Conservation (phyloP, 1,140 invertebrate species). For the Ectropis grisescens region DNA sequence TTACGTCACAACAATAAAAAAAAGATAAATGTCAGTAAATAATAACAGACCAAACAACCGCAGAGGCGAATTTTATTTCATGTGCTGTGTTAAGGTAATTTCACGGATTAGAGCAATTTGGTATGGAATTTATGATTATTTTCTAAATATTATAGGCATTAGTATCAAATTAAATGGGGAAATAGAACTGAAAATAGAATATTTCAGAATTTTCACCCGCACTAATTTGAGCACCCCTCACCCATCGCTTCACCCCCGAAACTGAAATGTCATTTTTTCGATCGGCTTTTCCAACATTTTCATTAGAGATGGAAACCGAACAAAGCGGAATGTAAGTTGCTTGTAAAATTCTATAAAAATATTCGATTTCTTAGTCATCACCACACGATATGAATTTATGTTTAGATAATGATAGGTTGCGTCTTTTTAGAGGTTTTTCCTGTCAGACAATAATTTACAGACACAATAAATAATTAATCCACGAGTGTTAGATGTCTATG, state of each 20-base stretch:
- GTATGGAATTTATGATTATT: not conserved
- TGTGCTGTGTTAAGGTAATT: not conserved
- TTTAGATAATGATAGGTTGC: too few species aligned
- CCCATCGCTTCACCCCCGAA: constrained; percentile 19
- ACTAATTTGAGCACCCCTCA: constrained; percentile 13
- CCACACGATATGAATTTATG: too few species aligned
- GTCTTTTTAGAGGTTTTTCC: too few species aligned
- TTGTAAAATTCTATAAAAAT: too few species aligned
- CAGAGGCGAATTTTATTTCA: constrained; percentile 17
- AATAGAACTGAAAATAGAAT: constrained; percentile 15
- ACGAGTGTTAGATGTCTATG: too few species aligned
- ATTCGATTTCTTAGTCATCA: too few species aligned
- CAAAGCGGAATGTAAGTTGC: constrained; percentile 5
- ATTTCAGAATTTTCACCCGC: constrained; percentile 20
- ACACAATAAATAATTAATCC: too few species aligned
- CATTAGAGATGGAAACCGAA: constrained; percentile 5
- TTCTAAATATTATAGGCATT: not conserved
- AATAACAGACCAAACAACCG: constrained; percentile 29
- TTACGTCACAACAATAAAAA: constrained; percentile 3
- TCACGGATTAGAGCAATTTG: too few species aligned
- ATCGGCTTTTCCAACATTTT: constrained; percentile 25
- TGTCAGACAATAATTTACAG: too few species aligned
- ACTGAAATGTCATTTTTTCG: constrained; percentile 33
- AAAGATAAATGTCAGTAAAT: constrained; percentile 37
- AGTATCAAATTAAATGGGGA: constrained; percentile 8